Percentiles rank a stretch among this genome's conserved stretches.
phyloP scores from a whole-genome alignment of 2,113 vertebrate species.

The Dryoscopus gambensis region DNA sequence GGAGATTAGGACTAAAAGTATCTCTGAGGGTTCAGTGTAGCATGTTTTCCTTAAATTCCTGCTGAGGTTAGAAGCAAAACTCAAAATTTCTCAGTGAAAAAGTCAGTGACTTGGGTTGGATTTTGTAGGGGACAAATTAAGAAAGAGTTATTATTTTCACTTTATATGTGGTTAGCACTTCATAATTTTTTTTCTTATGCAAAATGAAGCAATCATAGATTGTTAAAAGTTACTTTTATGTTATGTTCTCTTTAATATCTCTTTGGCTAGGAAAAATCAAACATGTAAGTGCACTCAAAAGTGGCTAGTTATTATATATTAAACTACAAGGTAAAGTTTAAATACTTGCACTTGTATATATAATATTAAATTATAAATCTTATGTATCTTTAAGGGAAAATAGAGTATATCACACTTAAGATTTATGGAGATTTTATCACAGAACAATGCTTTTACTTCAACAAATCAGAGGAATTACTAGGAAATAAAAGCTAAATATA shows the following conservation, averaged over 20 bases:
- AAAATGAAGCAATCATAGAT: background rate
- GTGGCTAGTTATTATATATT: background rate
- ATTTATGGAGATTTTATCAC: background rate
- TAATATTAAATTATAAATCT: background rate
- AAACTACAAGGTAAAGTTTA: background rate
- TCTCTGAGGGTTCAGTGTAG: background rate
- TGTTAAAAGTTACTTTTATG: background rate
- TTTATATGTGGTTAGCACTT: background rate
- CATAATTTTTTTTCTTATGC: background rate
- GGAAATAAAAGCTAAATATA: background rate
- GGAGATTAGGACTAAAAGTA: background rate
- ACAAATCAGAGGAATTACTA: background rate
- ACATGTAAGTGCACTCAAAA: background rate
- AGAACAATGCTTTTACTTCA: background rate
- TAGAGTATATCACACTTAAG: background rate
- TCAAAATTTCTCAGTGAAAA: background rate
- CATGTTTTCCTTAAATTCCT: background rate
- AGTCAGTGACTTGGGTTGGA: background rate
- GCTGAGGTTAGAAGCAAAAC: background rate
- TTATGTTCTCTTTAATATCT: background rate
- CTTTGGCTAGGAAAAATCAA: background rate
- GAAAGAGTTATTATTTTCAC: background rate
- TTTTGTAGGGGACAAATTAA: background rate
- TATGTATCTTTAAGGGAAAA: background rate
- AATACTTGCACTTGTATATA: background rate